Percentiles rank a stretch among this genome's conserved stretches.
phyloP scores from a whole-genome alignment of 2,888 invertebrate genomes.

The Dromius quadrimaculatus region DNA sequence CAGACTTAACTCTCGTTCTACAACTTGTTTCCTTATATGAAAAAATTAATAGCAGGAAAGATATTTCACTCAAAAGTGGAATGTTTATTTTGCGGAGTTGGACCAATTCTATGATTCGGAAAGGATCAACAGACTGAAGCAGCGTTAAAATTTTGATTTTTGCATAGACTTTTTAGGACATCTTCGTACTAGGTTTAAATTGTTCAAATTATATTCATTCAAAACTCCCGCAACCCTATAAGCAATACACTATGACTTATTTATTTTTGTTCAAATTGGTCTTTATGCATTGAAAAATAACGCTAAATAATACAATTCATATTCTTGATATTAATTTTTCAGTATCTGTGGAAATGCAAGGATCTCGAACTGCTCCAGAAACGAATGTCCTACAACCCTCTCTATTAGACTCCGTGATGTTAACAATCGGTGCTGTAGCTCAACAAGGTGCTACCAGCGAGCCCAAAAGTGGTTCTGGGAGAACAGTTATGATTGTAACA shows the following conservation, averaged over 20 bases:
- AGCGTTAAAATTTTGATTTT: too few species aligned
- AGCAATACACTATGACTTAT: too few species aligned
- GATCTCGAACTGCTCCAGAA: neutral
- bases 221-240: too few species aligned
- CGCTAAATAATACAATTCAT: neutral
- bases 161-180: too few species aligned
- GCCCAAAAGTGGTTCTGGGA: constrained; percentile 67
- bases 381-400: constrained; percentile 54
- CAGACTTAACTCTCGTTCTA: too few species aligned
- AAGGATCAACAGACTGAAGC: too few species aligned
- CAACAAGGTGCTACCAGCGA: constrained; percentile 67
- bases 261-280: neutral
- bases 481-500: constrained; percentile 62
- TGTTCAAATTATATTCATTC: neutral
- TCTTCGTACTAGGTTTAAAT: neutral
- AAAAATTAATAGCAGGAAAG: too few species aligned
- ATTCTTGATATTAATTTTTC: neutral
- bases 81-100: too few species aligned
- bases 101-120: too few species aligned
- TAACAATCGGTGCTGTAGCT: constrained; percentile 67
- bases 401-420: constrained; percentile 61
- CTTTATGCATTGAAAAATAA: neutral
- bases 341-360: constrained; percentile 31
- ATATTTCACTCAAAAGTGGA: too few species aligned
- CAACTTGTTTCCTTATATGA: too few species aligned